Percentiles rank a stretch among this genome's conserved stretches.
phyloP scores from a whole-genome alignment of 2,113 vertebrate species.

The Engystomops pustulosus region DNA sequence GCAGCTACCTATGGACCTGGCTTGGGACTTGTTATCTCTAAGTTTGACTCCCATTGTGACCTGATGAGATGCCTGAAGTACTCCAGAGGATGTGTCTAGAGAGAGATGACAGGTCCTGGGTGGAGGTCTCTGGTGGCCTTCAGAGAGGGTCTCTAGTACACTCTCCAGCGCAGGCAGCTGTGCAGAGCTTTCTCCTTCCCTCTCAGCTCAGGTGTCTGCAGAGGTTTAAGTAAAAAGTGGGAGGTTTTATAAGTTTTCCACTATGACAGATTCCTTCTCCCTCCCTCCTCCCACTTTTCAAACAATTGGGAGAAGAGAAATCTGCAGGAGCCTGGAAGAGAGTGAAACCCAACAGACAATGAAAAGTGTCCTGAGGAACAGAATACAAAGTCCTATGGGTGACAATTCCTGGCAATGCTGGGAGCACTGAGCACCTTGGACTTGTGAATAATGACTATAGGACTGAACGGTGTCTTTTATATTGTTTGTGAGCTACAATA shows the following conservation, averaged over 20 bases:
- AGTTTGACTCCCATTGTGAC: constrained; percentile 44
- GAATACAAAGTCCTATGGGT: background rate
- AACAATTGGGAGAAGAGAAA: constrained; percentile 52
- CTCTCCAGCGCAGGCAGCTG: constrained; percentile 20
- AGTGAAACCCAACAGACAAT: constrained; percentile 5
- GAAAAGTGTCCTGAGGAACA: background rate
- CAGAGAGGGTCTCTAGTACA: background rate
- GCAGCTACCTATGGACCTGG: background rate
- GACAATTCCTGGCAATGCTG: constrained; percentile 41
- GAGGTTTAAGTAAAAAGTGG: constrained; percentile 57
- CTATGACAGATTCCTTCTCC: constrained; percentile 55
- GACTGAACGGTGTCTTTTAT: background rate
- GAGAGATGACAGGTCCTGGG: constrained; percentile 18
- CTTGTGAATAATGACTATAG: background rate
- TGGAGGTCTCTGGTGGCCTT: background rate
- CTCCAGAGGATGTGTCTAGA: constrained; percentile 13
- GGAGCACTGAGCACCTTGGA: background rate
- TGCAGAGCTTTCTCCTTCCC: constrained; percentile 22
- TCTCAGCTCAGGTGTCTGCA: constrained; percentile 56
- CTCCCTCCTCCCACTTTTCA: constrained; percentile 55
- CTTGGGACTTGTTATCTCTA: constrained; percentile 34
- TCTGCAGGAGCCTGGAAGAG: constrained; percentile 11
- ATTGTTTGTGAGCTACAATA: no score
- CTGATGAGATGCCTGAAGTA: background rate
- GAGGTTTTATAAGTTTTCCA: constrained; percentile 57